Evolutionary conservation across 2,797 vertebrate species (phyloP).

Genomic region (Discoglossus pictus): DNA sequence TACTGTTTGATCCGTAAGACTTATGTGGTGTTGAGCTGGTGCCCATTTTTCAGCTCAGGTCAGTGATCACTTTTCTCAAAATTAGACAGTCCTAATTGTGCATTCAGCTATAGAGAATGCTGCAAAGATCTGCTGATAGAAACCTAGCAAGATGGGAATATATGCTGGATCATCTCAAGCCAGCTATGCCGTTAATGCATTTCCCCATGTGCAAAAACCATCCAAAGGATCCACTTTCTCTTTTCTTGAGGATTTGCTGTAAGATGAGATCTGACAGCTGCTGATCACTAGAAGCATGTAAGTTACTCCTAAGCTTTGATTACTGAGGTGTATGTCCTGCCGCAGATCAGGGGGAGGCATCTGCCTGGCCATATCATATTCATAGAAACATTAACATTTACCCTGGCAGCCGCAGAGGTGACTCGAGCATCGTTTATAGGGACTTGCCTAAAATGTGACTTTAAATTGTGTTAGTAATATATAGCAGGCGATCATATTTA

Average conservation of each 20-base stretch:
- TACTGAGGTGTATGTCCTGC: conserved; percentile 19
- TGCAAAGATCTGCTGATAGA: conserved; percentile 3
- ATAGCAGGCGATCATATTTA: too few species aligned
- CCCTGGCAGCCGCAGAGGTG: conserved; percentile 8
- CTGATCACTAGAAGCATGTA: conserved; percentile 17
- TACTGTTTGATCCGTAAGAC: not conserved
- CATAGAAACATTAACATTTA: conserved; percentile 36
- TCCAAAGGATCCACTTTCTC: conserved; percentile 33
- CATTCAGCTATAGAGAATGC: not conserved
- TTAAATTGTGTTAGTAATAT: too few species aligned
- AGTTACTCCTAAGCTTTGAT: conserved; percentile 17
- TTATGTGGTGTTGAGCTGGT: not conserved
- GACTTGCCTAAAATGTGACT: too few species aligned
- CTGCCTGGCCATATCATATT: conserved; percentile 21
- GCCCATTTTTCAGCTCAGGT: not conserved
- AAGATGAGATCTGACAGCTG: conserved; percentile 38
- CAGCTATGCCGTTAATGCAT: conserved; percentile 14
- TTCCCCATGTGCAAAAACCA: conserved; percentile 20
- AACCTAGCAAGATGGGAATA: not conserved
- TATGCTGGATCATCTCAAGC: not conserved
- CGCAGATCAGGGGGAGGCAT: conserved; percentile 9
- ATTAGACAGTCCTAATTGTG: conserved; percentile 8
- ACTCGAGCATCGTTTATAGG: too few species aligned
- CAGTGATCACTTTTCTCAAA: conserved; percentile 5
- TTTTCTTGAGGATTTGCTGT: conserved; percentile 18